phyloP scores from a whole-genome alignment of 2,888 invertebrate genomes.

The Cheilosia soror region DNA sequence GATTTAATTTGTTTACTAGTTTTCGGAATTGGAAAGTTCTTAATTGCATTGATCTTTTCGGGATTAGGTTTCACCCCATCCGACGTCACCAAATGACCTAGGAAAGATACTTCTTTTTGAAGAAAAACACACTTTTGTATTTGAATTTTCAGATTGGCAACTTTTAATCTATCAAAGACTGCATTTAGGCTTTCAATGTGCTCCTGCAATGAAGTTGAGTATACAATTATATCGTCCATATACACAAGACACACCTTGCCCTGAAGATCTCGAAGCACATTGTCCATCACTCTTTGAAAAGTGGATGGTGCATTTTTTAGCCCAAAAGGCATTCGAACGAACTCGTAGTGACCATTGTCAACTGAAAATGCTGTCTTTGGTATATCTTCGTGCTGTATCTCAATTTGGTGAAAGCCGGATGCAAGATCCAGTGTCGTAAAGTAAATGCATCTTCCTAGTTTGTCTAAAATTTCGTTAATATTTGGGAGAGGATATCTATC shows the following conservation, averaged over 20 bases:
- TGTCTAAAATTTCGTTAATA: constrained; percentile 69
- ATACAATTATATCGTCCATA: constrained; percentile 44
- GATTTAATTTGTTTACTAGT: constrained; percentile 35
- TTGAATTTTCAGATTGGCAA: constrained; percentile 17
- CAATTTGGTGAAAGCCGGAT: constrained; percentile 58
- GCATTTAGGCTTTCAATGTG: neutral
- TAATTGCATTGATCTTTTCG: constrained; percentile 43
- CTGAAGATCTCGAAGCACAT: constrained; percentile 32
- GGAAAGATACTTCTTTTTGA: constrained; percentile 2
- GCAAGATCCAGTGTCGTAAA: constrained; percentile 55
- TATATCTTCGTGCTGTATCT: constrained; percentile 16
- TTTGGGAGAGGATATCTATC: constrained; percentile 69
- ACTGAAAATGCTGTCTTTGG: constrained; percentile 27
- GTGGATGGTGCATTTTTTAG: constrained; percentile 38
- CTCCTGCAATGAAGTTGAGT: constrained; percentile 27
- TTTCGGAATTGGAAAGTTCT: constrained; percentile 48
- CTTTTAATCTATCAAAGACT: constrained; percentile 7
- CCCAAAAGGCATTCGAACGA: constrained; percentile 24
- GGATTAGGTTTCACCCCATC: constrained; percentile 34
- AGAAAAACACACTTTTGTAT: constrained; percentile 1
- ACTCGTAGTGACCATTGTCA: constrained; percentile 25
- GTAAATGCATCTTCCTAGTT: constrained; percentile 61
- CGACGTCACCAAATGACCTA: constrained; percentile 19
- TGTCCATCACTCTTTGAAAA: constrained; percentile 24
- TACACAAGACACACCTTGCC: constrained; percentile 23